phyloP scores from a whole-genome alignment of 92 coral and sea anemone species.

The Siderastrea radians region DNA sequence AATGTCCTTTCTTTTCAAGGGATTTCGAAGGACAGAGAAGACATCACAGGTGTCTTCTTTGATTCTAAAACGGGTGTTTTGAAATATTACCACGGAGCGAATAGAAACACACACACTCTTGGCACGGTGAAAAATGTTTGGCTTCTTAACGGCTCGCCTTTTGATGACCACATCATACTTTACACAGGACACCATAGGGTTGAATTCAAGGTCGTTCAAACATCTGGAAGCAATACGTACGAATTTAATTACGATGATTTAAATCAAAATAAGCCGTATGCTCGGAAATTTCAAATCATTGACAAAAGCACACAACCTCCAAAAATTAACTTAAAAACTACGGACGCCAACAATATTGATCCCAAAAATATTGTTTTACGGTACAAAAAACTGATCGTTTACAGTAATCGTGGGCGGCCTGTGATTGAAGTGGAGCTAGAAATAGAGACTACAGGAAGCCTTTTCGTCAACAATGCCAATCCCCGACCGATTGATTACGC shows the following conservation, averaged over 20 bases:
- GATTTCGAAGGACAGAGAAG: not conserved
- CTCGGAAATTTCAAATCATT: not conserved
- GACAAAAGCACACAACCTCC: constrained; percentile 1
- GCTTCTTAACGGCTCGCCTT: constrained; percentile 8
- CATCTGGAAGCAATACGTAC: not conserved
- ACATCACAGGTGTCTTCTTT: constrained; percentile 4
- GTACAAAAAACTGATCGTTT: not conserved
- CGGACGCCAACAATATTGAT: not conserved
- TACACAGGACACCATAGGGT: not conserved
- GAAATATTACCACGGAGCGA: constrained; percentile 9
- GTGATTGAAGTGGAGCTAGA: not conserved
- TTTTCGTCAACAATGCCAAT: not conserved
- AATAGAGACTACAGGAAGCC: not conserved
- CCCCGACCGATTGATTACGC: not conserved
- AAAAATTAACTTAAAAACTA: not conserved
- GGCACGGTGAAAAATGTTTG: not conserved
- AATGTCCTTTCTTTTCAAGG: constrained; percentile 9
- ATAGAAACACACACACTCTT: constrained; percentile 10
- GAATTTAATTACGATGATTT: constrained; percentile 15
- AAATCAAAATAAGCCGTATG: too few species aligned
- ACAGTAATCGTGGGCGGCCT: not conserved
- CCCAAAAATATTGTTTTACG: not conserved
- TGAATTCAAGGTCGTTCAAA: constrained; percentile 1
- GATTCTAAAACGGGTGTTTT: not conserved
- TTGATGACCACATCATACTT: constrained; percentile 18